A percentile compares a stretch with the other conserved stretches of the same genome.
Evolutionary conservation across 2,113 vertebrate genomes (phyloP).

Genomic region (Strigops habroptila): DNA sequence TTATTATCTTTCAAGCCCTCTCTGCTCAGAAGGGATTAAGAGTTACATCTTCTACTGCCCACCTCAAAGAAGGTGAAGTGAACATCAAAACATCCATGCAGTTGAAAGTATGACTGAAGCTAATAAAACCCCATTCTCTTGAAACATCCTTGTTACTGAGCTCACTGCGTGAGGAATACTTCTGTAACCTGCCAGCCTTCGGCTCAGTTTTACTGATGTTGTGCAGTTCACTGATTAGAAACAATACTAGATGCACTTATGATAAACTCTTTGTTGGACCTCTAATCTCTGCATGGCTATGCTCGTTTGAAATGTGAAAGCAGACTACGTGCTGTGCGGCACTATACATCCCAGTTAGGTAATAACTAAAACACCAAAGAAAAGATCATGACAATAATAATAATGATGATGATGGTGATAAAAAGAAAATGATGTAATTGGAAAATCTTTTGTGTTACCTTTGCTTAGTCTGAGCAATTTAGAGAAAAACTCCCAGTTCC

Average conservation of each 20-base stretch:
- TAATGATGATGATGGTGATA: not conserved
- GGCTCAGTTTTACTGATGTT: not conserved
- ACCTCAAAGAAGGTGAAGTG: not conserved
- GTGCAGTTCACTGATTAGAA: conserved; percentile 46
- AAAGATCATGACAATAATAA: conserved; percentile 7
- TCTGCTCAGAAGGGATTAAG: not conserved
- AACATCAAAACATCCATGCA: not conserved
- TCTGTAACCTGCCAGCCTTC: not conserved
- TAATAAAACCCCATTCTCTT: not conserved
- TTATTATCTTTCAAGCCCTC: not conserved
- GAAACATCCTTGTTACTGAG: not conserved
- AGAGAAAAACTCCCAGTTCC: not conserved
- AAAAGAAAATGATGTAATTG: conserved; percentile 54
- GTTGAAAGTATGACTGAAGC: not conserved
- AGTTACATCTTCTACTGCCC: not conserved
- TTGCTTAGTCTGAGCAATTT: not conserved
- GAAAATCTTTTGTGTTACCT: not conserved
- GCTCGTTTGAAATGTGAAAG: conserved; percentile 37
- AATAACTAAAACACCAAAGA: not conserved
- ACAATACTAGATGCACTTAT: conserved; percentile 53
- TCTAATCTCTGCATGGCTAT: conserved; percentile 62
- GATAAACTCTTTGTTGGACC: conserved; percentile 57
- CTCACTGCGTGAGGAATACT: not conserved
- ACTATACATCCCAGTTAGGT: not conserved
- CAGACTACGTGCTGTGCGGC: conserved; percentile 47